These are phyloP conservation scores for Diarsia brunnea DNA, from an alignment of 2,888 invertebrate species.

Conservation along the genomic window DNA sequence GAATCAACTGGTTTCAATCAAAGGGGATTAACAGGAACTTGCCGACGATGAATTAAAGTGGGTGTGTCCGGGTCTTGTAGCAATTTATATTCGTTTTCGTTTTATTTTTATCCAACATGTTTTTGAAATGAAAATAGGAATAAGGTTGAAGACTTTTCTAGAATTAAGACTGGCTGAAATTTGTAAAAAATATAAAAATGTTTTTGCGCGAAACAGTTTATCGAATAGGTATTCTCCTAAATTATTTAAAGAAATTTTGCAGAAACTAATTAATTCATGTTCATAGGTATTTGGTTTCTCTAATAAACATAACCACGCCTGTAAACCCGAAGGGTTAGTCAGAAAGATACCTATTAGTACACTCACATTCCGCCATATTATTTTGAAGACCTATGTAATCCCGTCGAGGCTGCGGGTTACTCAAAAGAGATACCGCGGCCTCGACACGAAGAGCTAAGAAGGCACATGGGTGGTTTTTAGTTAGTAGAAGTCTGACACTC, in stretches of 20 bases:
- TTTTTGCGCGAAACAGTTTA: neutral
- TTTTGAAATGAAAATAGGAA: neutral
- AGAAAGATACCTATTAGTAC: too few species aligned
- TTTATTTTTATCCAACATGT: neutral
- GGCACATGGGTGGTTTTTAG: too few species aligned
- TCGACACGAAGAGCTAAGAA: too few species aligned
- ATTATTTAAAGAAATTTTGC: neutral
- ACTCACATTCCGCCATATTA: too few species aligned
- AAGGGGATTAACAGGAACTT: slow-evolving; percentile 43
- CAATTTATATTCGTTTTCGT: slow-evolving; percentile 1
- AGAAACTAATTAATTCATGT: neutral
- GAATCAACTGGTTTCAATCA: slow-evolving; percentile 62
- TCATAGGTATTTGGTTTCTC: neutral
- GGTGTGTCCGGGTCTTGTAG: slow-evolving; percentile 8
- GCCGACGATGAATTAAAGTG: slow-evolving; percentile 18
- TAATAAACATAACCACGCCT: neutral
- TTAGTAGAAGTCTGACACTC: too few species aligned
- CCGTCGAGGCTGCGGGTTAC: too few species aligned
- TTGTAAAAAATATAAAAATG: neutral
- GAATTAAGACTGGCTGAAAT: neutral
- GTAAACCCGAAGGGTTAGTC: too few species aligned
- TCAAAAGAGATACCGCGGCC: too few species aligned
- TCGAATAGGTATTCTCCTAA: neutral
- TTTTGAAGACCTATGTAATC: too few species aligned
- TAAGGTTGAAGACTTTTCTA: neutral